These are phyloP conservation scores for Lamellibrachia satsuma DNA, from an alignment of 2,888 invertebrate species.

Conservation along the genomic window DNA sequence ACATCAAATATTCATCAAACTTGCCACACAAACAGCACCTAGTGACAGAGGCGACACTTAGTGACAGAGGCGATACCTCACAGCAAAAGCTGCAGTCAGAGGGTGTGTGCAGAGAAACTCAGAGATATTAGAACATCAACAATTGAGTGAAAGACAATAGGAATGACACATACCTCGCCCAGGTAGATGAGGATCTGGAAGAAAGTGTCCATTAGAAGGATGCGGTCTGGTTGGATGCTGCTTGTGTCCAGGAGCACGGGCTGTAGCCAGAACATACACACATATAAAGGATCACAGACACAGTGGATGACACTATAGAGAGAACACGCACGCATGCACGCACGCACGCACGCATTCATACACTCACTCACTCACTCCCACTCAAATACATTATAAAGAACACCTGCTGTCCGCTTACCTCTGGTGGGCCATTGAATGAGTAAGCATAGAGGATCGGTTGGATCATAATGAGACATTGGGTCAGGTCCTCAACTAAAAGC, in stretches of 20 bases:
- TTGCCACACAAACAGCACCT: not conserved
- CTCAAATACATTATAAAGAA: not conserved
- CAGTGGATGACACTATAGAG: not conserved
- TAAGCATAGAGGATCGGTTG: slow-evolving; percentile 99
- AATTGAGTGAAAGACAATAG: not conserved
- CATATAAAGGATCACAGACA: not conserved
- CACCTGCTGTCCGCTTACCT: slow-evolving; percentile 47
- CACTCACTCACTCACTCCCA: not conserved
- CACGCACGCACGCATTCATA: not conserved
- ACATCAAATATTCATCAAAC: not conserved
- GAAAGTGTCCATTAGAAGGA: slow-evolving; percentile 99
- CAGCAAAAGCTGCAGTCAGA: not conserved
- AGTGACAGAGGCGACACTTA: no score
- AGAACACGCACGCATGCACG: no score
- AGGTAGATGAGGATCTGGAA: slow-evolving; percentile 99
- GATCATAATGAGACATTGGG: slow-evolving; percentile 98
- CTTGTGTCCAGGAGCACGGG: slow-evolving; percentile 97
- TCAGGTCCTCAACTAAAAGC: slow-evolving; percentile 95
- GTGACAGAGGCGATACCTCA: not conserved
- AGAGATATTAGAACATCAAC: not conserved
- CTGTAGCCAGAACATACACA: slow-evolving; percentile 64
- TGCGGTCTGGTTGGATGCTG: slow-evolving; percentile 95
- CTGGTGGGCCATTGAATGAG: slow-evolving; percentile 96
- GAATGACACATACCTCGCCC: slow-evolving; percentile 79
- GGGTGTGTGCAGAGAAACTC: not conserved